A percentile compares a stretch with the other conserved stretches of the same genome.
These are phyloP conservation scores for Minunthozetes semirufus DNA, from an alignment of 2,888 invertebrate genomes.

Conservation along the genomic window DNA sequence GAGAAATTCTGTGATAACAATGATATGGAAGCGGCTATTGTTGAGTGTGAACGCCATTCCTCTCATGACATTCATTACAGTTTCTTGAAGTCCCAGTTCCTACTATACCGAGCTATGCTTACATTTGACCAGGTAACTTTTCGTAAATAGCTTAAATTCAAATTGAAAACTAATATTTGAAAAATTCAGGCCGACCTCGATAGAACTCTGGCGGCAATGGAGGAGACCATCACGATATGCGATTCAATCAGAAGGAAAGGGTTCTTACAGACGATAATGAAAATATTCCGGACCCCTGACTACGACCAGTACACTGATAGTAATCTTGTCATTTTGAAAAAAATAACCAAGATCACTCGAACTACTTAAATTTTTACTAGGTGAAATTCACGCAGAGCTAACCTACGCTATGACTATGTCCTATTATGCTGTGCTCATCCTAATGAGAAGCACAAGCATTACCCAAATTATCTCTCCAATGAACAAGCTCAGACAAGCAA, in stretches of 20 bases:
- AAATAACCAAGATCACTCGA: neutral
- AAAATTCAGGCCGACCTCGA: neutral
- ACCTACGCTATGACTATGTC: neutral
- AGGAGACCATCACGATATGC: neutral
- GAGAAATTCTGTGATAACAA: neutral
- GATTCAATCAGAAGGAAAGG: neutral
- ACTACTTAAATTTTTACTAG: neutral
- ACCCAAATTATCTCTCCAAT: neutral
- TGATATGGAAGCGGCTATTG: neutral
- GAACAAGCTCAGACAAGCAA: neutral
- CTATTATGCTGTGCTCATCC: neutral
- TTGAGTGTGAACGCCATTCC: neutral
- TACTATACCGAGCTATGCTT: neutral
- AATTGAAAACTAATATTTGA: neutral
- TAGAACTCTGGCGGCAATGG: neutral
- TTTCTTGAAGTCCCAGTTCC: neutral
- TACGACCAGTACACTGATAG: neutral
- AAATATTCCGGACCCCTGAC: neutral
- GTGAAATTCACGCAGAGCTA: neutral
- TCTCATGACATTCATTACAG: neutral
- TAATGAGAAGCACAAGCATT: neutral
- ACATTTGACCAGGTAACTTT: neutral
- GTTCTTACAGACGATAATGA: neutral
- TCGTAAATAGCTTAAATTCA: neutral
- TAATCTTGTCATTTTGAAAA: neutral